Evolutionary conservation across 2,797 vertebrate species (phyloP).

Genomic region (Aeoliscus strigatus): DNA sequence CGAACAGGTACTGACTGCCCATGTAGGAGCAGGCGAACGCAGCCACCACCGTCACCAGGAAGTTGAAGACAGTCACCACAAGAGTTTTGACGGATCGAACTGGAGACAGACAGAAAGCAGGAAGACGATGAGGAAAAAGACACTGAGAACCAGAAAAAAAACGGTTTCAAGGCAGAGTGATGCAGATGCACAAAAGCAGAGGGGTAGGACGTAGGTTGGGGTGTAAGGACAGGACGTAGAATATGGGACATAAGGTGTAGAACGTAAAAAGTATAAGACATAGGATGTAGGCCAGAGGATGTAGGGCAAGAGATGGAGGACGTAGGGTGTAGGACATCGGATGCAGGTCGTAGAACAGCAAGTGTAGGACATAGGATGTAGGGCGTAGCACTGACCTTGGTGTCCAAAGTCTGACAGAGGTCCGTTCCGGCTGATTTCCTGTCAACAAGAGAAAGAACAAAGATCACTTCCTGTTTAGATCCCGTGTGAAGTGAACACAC

Average conservation of each 20-base stretch:
- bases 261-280: too few relatives aligned
- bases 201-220: too few relatives aligned
- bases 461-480: too few relatives aligned
- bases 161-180: too few relatives aligned
- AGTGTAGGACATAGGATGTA: too few relatives aligned
- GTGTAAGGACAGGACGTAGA: too few relatives aligned
- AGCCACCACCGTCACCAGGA: conserved; percentile 88
- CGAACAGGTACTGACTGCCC: conserved; percentile 92
- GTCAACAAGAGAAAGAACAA: conserved; percentile 15
- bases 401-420: conserved; percentile 83
- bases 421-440: conserved; percentile 75
- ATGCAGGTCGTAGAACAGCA: background rate
- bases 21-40: conserved; percentile 90
- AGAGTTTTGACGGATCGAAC: conserved; percentile 85
- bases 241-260: too few relatives aligned
- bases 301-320: too few relatives aligned
- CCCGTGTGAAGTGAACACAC: background rate
- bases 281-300: too few relatives aligned
- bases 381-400: conserved; percentile 74
- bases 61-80: conserved; percentile 90
- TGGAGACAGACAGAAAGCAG: conserved; percentile 45
- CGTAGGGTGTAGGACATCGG: too few relatives aligned
- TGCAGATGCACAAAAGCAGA: too few relatives aligned
- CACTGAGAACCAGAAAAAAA: background rate
- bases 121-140: background rate